These are phyloP conservation scores for Dilophus febrilis DNA, from an alignment of 2,888 invertebrate species.

Conservation along the genomic window DNA sequence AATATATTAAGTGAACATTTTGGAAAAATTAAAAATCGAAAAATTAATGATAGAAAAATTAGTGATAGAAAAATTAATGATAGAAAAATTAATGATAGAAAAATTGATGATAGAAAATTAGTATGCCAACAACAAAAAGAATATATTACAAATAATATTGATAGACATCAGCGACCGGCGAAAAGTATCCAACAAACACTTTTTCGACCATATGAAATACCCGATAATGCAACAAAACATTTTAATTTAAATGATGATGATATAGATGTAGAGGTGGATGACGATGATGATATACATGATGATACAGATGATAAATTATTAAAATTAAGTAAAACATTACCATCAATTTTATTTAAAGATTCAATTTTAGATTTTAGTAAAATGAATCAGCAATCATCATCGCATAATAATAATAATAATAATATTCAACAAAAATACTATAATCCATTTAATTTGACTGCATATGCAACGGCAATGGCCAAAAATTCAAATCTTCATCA, in stretches of 20 bases:
- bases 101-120: neutral
- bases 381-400: conserved; percentile 7
- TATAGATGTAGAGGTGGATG: too few species aligned
- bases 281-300: too few species aligned
- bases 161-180: too few species aligned
- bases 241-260: too few species aligned
- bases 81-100: too few species aligned
- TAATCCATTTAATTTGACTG: conserved; percentile 25
- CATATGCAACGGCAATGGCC: conserved; percentile 29
- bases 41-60: too few species aligned
- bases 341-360: too few species aligned
- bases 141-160: conserved; percentile 6
- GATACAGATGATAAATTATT: too few species aligned
- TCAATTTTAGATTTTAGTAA: conserved; percentile 1
- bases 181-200: conserved; percentile 13
- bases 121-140: conserved; percentile 6
- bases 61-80: too few species aligned
- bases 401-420: neutral
- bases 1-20: conserved; percentile 30
- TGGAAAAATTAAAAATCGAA: conserved; percentile 15
- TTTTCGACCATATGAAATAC: conserved; percentile 25
- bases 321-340: too few species aligned
- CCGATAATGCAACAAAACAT: conserved; percentile 4
- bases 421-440: conserved; percentile 17
- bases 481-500: conserved; percentile 22